Percentiles rank a stretch among this genome's conserved stretches.
These are phyloP conservation scores for Colossoma macropomum DNA, from an alignment of 2,113 vertebrate species.

Conservation along the genomic window DNA sequence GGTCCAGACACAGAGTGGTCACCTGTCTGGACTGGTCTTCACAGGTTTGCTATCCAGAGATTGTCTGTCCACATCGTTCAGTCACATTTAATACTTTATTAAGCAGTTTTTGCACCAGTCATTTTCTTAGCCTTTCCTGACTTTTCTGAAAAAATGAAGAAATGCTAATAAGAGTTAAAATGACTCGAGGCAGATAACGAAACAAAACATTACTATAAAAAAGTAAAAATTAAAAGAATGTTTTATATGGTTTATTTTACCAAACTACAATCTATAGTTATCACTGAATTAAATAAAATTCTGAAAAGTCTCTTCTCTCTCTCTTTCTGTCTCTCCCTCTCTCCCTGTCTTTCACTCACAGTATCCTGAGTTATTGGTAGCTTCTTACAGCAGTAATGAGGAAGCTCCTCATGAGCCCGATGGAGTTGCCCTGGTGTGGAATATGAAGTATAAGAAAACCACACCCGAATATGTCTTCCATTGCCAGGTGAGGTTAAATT, in stretches of 20 bases:
- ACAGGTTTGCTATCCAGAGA: slow-evolving; percentile 81
- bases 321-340: no score
- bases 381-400: slow-evolving; percentile 97
- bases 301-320: no score
- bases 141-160: neutral
- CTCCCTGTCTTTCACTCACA: slow-evolving; percentile 55
- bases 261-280: no score
- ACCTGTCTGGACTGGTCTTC: slow-evolving; percentile 98
- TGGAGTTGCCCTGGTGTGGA: slow-evolving; percentile 96
- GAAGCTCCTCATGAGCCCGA: slow-evolving; percentile 96
- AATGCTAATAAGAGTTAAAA: neutral
- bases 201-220: no score
- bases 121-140: neutral
- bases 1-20: slow-evolving; percentile 98
- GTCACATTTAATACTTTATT: neutral
- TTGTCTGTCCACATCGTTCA: neutral
- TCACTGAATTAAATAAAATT: no score
- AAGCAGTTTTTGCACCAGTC: neutral
- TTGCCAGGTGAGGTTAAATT: slow-evolving; percentile 86
- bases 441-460: slow-evolving; percentile 97
- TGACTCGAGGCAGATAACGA: no score
- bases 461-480: slow-evolving; percentile 98
- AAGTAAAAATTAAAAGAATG: no score
- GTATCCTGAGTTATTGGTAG: slow-evolving; percentile 95
- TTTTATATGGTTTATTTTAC: no score